Conservation (phyloP, 1,140 invertebrate species). For the Drosophila pectinifera region DNA sequence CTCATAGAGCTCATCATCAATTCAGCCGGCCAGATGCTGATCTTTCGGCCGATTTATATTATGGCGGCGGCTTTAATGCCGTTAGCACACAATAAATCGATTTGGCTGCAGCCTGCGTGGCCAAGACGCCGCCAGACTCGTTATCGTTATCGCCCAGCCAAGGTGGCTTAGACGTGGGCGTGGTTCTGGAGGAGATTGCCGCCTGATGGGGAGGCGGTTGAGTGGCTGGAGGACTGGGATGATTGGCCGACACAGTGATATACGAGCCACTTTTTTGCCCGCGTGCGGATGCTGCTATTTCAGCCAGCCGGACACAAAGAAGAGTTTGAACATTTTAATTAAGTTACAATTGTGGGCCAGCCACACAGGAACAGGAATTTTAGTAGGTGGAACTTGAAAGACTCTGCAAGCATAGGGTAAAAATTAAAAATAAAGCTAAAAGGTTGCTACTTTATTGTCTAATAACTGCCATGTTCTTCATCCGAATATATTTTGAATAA, state of each 20-base stretch:
- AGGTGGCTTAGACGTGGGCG: slow-evolving; percentile 44
- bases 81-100: slow-evolving; percentile 70
- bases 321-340: slow-evolving; percentile 59
- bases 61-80: slow-evolving; percentile 41
- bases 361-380: neutral
- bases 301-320: slow-evolving; percentile 9
- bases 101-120: slow-evolving; percentile 53
- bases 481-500: too few species aligned
- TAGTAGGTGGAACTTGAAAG: too few species aligned
- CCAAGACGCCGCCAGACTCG: slow-evolving; percentile 47
- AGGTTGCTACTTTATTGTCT: too few species aligned
- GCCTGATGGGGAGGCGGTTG: neutral
- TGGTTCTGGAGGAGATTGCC: slow-evolving; percentile 11
- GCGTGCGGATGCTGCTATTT: slow-evolving; percentile 29
- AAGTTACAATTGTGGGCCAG: slow-evolving; percentile 51
- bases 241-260: slow-evolving; percentile 22
- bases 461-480: too few species aligned
- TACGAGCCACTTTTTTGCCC: slow-evolving; percentile 31
- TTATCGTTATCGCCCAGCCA: slow-evolving; percentile 49
- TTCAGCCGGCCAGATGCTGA: slow-evolving; percentile 24
- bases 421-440: too few species aligned
- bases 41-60: slow-evolving; percentile 51
- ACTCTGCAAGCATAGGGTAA: too few species aligned
- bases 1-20: slow-evolving; percentile 38
- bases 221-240: neutral